These are phyloP conservation scores for Calliphora vicina DNA, from an alignment of 1,140 invertebrate genomes.

Conservation along the genomic window DNA sequence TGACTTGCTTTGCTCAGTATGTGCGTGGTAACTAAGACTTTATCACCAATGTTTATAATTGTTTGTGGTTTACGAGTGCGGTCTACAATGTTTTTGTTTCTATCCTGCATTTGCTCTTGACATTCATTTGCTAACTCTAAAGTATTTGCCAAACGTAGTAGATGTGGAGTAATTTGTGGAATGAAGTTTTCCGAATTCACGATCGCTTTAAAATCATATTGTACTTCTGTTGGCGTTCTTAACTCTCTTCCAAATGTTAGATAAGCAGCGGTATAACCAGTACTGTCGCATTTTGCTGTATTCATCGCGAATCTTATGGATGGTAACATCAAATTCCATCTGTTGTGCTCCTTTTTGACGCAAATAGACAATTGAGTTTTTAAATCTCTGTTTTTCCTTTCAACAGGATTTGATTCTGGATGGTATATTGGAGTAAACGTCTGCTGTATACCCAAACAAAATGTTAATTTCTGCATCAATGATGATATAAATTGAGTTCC, in stretches of 20 bases:
- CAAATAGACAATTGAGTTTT: too few species aligned
- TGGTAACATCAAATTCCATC: too few species aligned
- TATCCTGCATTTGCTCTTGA: neutral
- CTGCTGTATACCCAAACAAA: conserved; percentile 53
- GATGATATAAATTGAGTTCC: conserved; percentile 33
- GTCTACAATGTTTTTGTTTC: neutral
- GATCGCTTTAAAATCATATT: conserved; percentile 7
- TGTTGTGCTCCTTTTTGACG: too few species aligned
- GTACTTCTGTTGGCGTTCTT: neutral
- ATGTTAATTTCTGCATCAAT: conserved; percentile 56
- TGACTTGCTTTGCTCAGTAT: neutral
- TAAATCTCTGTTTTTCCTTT: too few species aligned
- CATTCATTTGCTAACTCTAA: neutral
- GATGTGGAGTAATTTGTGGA: neutral
- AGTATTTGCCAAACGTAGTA: neutral
- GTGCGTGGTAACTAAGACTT: too few species aligned
- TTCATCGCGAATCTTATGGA: too few species aligned
- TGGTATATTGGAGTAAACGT: too few species aligned
- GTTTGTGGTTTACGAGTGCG: neutral
- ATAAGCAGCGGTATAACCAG: too few species aligned
- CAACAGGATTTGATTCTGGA: too few species aligned
- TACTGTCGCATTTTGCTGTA: too few species aligned
- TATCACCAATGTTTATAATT: neutral
- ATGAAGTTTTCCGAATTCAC: neutral
- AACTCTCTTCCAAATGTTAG: conserved; percentile 11